These are phyloP conservation scores for Capitella teleta DNA, from an alignment of 1,140 invertebrate species.

Conservation along the genomic window DNA sequence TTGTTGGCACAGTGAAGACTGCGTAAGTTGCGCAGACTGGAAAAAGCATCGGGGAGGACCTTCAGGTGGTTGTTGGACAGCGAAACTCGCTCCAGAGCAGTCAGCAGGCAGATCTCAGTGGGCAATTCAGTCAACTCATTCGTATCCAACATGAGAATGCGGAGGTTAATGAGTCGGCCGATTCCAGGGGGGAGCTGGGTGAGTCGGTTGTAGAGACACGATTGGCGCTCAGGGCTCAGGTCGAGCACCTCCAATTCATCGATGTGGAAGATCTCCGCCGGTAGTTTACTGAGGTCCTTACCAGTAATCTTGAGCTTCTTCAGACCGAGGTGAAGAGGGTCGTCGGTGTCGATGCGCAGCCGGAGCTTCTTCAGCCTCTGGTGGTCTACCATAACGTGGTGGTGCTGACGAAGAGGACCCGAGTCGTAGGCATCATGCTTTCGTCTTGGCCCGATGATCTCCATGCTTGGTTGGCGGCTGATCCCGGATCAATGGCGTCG, in stretches of 20 bases:
- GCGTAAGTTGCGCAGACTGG: slow-evolving; percentile 25
- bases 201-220: slow-evolving; percentile 35
- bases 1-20: slow-evolving; percentile 42
- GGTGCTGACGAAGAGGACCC: too few relatives aligned
- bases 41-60: slow-evolving; percentile 27
- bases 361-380: slow-evolving; percentile 18
- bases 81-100: slow-evolving; percentile 33
- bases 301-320: slow-evolving; percentile 37
- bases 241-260: slow-evolving; percentile 40
- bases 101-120: slow-evolving; percentile 26
- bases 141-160: slow-evolving; percentile 38
- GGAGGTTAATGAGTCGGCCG: slow-evolving; percentile 30
- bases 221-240: slow-evolving; percentile 37
- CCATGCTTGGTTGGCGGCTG: too few relatives aligned
- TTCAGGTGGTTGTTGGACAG: slow-evolving; percentile 38
- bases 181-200: slow-evolving; percentile 26
- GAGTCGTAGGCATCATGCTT: too few relatives aligned
- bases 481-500: too few relatives aligned
- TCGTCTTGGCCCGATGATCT: too few relatives aligned
- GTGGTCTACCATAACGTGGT: too few relatives aligned
- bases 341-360: slow-evolving; percentile 30
- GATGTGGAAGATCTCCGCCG: slow-evolving; percentile 28
- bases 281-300: slow-evolving; percentile 26
- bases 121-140: slow-evolving; percentile 36
- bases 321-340: slow-evolving; percentile 27